These are phyloP conservation scores for Luperina testacea DNA, from an alignment of 2,888 invertebrate species.

Conservation along the genomic window DNA sequence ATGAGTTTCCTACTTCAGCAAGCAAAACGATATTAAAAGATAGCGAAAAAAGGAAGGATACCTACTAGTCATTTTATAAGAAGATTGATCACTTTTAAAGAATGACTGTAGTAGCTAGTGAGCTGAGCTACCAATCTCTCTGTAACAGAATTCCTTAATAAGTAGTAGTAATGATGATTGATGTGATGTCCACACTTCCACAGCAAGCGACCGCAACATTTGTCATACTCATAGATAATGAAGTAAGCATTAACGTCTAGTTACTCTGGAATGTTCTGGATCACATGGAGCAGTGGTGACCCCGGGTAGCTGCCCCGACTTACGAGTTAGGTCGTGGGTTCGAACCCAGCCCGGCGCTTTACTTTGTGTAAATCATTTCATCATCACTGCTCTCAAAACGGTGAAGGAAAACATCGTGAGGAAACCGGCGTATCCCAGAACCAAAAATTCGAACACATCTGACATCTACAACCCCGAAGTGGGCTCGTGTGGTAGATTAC, in stretches of 20 bases:
- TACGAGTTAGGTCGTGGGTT: too few relatives aligned
- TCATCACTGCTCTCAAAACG: neutral
- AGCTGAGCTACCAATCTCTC: neutral
- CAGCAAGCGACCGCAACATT: neutral
- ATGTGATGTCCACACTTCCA: neutral
- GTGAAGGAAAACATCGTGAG: neutral
- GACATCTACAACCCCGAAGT: too few relatives aligned
- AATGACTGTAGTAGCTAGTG: neutral
- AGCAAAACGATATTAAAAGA: constrained; percentile 17
- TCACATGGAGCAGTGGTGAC: neutral
- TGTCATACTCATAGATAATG: neutral
- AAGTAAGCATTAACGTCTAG: neutral
- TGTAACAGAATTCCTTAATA: neutral
- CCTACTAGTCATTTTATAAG: constrained; percentile 1
- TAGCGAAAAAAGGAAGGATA: neutral
- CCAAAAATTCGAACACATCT: too few relatives aligned
- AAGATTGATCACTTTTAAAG: neutral
- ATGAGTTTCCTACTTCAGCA: constrained; percentile 20
- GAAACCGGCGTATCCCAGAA: neutral
- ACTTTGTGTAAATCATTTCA: neutral
- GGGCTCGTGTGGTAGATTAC: neutral
- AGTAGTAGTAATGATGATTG: constrained; percentile 1
- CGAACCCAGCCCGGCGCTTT: neutral
- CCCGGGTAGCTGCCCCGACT: neutral
- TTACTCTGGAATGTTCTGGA: neutral